phyloP scores from a whole-genome alignment of 2,888 invertebrate species.

The Leucoma salicis region DNA sequence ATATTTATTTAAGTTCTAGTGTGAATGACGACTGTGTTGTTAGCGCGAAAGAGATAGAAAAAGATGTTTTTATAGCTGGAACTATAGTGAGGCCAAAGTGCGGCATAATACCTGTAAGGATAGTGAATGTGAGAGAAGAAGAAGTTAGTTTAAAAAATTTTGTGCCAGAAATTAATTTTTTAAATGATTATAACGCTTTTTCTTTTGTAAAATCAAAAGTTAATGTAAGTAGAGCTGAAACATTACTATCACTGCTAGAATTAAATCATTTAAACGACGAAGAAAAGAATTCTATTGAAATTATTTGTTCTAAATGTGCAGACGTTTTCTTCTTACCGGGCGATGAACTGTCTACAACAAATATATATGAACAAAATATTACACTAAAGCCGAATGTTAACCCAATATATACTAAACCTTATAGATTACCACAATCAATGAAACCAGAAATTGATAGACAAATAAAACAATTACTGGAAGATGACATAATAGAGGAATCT shows the following conservation, averaged over 20 bases:
- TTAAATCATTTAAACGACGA: background rate
- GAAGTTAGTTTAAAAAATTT: background rate
- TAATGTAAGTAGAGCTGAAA: background rate
- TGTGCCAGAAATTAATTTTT: background rate
- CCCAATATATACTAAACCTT: background rate
- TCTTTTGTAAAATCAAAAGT: background rate
- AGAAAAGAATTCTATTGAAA: background rate
- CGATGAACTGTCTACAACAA: conserved; percentile 11
- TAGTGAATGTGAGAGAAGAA: conserved; percentile 15
- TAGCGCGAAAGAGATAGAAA: conserved; percentile 2
- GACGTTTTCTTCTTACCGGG: conserved; percentile 20
- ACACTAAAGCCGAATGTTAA: background rate
- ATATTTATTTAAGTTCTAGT: too few species aligned
- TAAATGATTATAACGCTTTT: background rate
- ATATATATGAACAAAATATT: background rate
- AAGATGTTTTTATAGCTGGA: conserved; percentile 8
- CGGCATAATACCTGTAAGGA: conserved; percentile 10
- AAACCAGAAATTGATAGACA: background rate
- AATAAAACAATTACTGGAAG: background rate
- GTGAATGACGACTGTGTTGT: conserved; percentile 6
- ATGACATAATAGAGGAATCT: too few species aligned
- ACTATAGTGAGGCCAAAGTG: conserved; percentile 5
- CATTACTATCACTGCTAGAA: background rate
- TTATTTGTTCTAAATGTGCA: conserved; percentile 10
- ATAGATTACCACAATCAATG: background rate